phyloP scores from a whole-genome alignment of 2,888 invertebrate species.

The Drosophila formosana region DNA sequence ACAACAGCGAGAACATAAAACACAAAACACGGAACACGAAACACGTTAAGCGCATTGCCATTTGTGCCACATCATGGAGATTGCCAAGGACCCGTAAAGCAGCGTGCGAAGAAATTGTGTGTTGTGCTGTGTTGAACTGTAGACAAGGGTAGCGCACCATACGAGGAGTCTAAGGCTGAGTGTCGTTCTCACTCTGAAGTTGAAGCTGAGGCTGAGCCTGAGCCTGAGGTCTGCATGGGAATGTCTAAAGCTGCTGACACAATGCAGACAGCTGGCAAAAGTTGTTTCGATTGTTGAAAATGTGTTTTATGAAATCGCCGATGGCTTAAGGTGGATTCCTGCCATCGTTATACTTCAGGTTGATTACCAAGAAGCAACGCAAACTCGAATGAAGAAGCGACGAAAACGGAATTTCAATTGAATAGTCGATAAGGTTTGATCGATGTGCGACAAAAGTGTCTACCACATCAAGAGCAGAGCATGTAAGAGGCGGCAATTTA shows the following conservation, averaged over 20 bases:
- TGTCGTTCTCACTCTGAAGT: not conserved
- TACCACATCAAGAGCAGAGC: no score
- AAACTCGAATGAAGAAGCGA: slow-evolving; percentile 1
- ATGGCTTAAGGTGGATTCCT: slow-evolving; percentile 66
- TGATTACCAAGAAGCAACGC: slow-evolving; percentile 8
- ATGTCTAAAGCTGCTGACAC: slow-evolving; percentile 64
- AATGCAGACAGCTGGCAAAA: slow-evolving; percentile 72
- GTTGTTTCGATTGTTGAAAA: slow-evolving; percentile 67
- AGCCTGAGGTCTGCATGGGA: slow-evolving; percentile 50
- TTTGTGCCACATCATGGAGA: slow-evolving; percentile 75
- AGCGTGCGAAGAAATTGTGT: slow-evolving; percentile 45
- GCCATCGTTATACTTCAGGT: slow-evolving; percentile 10
- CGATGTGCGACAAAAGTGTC: slow-evolving; percentile 35
- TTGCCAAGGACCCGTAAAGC: slow-evolving; percentile 60
- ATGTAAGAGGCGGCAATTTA: no score
- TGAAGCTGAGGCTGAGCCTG: not conserved
- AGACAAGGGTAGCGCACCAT: slow-evolving; percentile 27
- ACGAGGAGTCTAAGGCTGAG: not conserved
- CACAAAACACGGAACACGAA: slow-evolving; percentile 70
- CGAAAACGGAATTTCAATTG: slow-evolving; percentile 52
- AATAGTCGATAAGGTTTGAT: slow-evolving; percentile 71
- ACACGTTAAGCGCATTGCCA: slow-evolving; percentile 79
- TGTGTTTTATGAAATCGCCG: slow-evolving; percentile 60
- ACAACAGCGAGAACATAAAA: slow-evolving; percentile 65
- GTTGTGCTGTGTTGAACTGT: slow-evolving; percentile 1